phyloP scores from a whole-genome alignment of 2,888 invertebrate genomes.

The Drosophila kokeensis region DNA sequence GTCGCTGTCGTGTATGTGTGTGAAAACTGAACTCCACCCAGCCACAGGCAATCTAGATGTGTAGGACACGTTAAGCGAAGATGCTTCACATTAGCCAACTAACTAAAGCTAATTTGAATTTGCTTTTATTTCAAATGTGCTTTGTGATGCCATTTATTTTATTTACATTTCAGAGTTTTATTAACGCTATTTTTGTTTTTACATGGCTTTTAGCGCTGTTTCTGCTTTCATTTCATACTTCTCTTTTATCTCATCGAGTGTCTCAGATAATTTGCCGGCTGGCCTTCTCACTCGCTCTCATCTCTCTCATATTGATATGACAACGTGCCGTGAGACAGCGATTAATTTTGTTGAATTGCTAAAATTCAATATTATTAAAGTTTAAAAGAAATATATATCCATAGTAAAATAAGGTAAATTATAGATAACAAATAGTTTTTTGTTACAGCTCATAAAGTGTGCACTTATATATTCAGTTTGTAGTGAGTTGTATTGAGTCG shows the following conservation, averaged over 20 bases:
- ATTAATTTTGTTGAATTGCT: not conserved
- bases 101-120: slow-evolving; percentile 41
- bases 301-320: slow-evolving; percentile 38
- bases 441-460: not conserved
- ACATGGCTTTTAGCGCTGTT: slow-evolving; percentile 64
- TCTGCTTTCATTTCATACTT: slow-evolving; percentile 53
- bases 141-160: slow-evolving; percentile 44
- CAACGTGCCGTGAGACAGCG: slow-evolving; percentile 36
- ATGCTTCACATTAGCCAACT: slow-evolving; percentile 16
- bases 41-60: slow-evolving; percentile 14
- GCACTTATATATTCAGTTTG: not conserved
- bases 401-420: not conserved
- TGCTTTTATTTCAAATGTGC: slow-evolving; percentile 46
- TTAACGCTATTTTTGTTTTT: slow-evolving; percentile 73
- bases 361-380: not conserved
- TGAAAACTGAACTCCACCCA: slow-evolving; percentile 16
- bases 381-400: too few species aligned
- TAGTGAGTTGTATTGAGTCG: not conserved
- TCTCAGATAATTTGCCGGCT: slow-evolving; percentile 60
- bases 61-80: slow-evolving; percentile 25
- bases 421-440: not conserved
- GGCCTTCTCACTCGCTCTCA: slow-evolving; percentile 24
- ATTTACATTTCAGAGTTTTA: slow-evolving; percentile 42
- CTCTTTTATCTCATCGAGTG: slow-evolving; percentile 40
- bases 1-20: slow-evolving; percentile 14